Evolutionary conservation across 2,797 vertebrate genomes (phyloP).

Genomic region (Neoniphon sammara): DNA sequence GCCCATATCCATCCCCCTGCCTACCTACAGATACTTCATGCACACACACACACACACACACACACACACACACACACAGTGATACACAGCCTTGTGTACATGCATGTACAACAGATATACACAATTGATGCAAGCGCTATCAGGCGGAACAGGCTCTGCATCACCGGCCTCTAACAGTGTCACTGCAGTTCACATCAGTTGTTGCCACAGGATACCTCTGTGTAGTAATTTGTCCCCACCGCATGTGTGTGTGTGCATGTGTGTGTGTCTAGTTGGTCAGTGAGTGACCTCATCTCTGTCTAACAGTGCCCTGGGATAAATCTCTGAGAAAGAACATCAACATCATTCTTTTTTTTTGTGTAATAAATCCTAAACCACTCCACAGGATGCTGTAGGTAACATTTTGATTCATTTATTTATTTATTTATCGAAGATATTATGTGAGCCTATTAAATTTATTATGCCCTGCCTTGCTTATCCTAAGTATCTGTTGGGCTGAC

Average conservation of each 20-base stretch:
- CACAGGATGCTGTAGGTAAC: not conserved
- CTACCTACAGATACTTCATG: not conserved
- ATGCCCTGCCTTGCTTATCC: too few relatives aligned
- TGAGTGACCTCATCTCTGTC: conserved; percentile 18
- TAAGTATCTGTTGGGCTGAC: too few relatives aligned
- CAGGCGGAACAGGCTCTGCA: conserved; percentile 35
- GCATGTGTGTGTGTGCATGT: not conserved
- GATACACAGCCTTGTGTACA: conserved; percentile 2
- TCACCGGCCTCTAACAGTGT: conserved; percentile 31
- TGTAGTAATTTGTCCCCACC: conserved; percentile 1
- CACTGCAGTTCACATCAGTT: conserved; percentile 34
- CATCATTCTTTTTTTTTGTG: not conserved
- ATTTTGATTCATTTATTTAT: too few relatives aligned
- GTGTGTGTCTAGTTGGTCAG: conserved; percentile 9
- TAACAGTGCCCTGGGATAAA: not conserved
- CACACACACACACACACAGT: conserved; percentile 17
- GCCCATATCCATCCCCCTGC: conserved; percentile 4
- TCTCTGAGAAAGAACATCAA: not conserved
- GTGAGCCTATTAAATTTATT: too few relatives aligned
- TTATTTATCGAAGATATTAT: too few relatives aligned
- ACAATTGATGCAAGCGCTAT: conserved; percentile 28
- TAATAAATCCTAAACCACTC: not conserved
- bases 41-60: conserved; percentile 15
- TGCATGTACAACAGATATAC: conserved; percentile 16
- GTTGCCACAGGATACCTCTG: conserved; percentile 43